Evolutionary conservation across 2,888 invertebrate genomes (phyloP).

Genomic region (Falcaria lacertinaria): DNA sequence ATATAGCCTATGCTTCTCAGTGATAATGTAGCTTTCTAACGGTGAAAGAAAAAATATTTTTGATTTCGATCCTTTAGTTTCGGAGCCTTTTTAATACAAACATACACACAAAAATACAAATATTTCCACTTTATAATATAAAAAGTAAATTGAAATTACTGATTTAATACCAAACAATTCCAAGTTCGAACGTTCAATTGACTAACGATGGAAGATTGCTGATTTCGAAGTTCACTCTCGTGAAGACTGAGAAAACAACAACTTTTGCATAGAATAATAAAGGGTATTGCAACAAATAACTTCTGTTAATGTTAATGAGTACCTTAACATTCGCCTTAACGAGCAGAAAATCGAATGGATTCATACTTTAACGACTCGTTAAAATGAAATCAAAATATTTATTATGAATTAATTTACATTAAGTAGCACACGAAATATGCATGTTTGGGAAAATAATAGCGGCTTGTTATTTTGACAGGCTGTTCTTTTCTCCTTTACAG

Average conservation of each 20-base stretch:
- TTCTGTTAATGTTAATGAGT: conserved; percentile 69
- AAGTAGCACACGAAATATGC: conserved; percentile 59
- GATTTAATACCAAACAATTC: too few relatives aligned
- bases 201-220: not conserved
- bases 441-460: conserved; percentile 34
- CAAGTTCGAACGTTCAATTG: not conserved
- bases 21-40: too few relatives aligned
- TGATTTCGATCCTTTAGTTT: too few relatives aligned
- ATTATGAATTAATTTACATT: conserved; percentile 74
- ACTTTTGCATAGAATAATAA: conserved; percentile 39
- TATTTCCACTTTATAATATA: too few relatives aligned
- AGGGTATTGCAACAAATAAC: conserved; percentile 57
- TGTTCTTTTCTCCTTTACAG: conserved; percentile 8
- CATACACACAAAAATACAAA: too few relatives aligned
- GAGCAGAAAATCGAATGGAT: conserved; percentile 54
- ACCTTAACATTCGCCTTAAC: conserved; percentile 61
- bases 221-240: not conserved
- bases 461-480: conserved; percentile 21
- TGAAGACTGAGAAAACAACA: not conserved
- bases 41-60: too few relatives aligned
- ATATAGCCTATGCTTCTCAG: too few relatives aligned
- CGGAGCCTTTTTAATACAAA: too few relatives aligned
- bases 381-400: conserved; percentile 72
- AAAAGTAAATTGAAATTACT: too few relatives aligned
- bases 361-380: conserved; percentile 64